Percentiles rank a stretch among this genome's conserved stretches.
Evolutionary conservation across 2,113 vertebrate species (phyloP).

Genomic region (Mellivora capensis): DNA sequence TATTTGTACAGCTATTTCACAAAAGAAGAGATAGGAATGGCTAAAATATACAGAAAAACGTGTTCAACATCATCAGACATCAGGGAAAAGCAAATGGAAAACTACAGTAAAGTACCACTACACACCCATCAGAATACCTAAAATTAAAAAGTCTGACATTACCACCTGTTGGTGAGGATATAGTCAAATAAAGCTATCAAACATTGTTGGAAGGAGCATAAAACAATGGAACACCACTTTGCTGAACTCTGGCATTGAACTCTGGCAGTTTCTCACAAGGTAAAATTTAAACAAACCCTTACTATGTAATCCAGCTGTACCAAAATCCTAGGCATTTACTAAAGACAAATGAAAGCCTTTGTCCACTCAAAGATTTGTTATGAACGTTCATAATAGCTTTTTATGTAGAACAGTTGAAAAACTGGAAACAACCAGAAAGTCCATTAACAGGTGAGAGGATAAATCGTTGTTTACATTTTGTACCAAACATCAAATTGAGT

Average conservation of each 20-base stretch:
- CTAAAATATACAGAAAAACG: background rate
- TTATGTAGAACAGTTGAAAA: background rate
- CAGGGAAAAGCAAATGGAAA: background rate
- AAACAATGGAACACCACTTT: background rate
- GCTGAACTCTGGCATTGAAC: background rate
- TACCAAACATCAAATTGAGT: background rate
- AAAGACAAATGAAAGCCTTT: constrained; percentile 21
- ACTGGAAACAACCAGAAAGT: background rate
- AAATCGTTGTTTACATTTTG: background rate
- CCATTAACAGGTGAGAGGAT: background rate
- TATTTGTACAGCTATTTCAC: background rate
- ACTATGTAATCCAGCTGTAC: background rate
- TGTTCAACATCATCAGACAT: background rate
- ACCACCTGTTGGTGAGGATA: background rate
- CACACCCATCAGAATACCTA: background rate
- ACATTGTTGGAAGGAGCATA: background rate
- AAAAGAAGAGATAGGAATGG: background rate
- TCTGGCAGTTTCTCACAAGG: background rate
- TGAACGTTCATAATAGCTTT: background rate
- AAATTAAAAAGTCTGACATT: background rate
- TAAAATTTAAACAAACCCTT: background rate
- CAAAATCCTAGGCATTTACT: background rate
- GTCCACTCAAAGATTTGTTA: background rate
- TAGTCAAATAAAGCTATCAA: background rate
- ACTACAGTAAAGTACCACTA: background rate